Conservation (phyloP, 1,140 invertebrate genomes). For the Drosophila equinoxialis region DNA sequence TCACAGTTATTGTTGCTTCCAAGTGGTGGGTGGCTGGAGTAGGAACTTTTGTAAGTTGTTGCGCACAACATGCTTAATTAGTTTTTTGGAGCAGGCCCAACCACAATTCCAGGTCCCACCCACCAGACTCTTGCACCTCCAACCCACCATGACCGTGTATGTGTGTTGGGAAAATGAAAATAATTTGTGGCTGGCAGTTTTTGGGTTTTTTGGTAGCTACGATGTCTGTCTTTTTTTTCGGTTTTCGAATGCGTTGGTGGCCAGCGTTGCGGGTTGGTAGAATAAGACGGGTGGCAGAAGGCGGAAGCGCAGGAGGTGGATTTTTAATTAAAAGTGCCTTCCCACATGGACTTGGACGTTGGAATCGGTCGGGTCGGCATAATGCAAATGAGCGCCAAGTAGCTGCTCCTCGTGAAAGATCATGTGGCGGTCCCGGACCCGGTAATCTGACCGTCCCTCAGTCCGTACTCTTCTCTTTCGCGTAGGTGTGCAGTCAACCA, state of each 20-base stretch:
- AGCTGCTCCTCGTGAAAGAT: constrained; percentile 33
- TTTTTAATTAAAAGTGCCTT: constrained; percentile 62
- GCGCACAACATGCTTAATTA: constrained; percentile 66
- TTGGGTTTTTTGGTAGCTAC: constrained; percentile 11
- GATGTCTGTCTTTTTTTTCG: constrained; percentile 22
- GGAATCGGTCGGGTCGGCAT: constrained; percentile 22
- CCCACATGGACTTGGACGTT: constrained; percentile 4
- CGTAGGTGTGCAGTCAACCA: constrained; percentile 65
- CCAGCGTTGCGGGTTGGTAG: not conserved
- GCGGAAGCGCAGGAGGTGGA: constrained; percentile 21
- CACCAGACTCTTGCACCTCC: not conserved
- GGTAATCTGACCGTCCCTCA: constrained; percentile 5
- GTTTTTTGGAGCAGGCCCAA: constrained; percentile 45
- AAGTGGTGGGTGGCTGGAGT: constrained; percentile 22
- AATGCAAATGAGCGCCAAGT: constrained; percentile 49
- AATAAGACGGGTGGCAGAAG: not conserved
- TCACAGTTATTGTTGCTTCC: constrained; percentile 57
- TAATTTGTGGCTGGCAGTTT: constrained; percentile 47
- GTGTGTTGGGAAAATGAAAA: constrained; percentile 30
- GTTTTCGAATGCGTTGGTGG: not conserved
- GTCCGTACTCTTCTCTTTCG: constrained; percentile 14
- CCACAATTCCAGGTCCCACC: constrained; percentile 14
- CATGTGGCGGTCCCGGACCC: constrained; percentile 25
- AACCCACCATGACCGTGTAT: constrained; percentile 19
- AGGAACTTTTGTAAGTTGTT: constrained; percentile 46